Conservation (phyloP, 2,797 vertebrate species). For the Loris lydekkerianus region DNA sequence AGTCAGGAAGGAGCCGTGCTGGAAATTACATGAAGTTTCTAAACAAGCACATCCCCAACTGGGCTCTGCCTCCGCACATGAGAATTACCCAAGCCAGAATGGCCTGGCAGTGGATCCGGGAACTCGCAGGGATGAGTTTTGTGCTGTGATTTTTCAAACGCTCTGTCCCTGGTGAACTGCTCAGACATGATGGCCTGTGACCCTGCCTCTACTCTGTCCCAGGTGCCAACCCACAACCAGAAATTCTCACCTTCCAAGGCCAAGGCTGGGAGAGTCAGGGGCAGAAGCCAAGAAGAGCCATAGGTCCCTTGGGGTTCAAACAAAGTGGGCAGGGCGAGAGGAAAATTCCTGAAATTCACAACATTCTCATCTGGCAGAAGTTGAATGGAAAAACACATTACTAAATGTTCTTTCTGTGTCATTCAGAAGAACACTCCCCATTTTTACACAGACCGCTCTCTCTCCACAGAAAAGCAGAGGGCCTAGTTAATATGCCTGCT, state of each 20-base stretch:
- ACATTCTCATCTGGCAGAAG: conserved; percentile 85
- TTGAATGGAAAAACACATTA: conserved; percentile 78
- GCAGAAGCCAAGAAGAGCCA: conserved; percentile 53
- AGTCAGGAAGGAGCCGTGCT: conserved; percentile 22
- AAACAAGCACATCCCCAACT: conserved; percentile 32
- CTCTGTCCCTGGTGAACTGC: not conserved
- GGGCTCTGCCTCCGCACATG: conserved; percentile 12
- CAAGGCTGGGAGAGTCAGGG: conserved; percentile 10
- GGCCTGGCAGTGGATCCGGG: not conserved
- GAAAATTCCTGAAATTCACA: conserved; percentile 85
- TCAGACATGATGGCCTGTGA: not conserved
- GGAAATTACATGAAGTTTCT: conserved; percentile 51
- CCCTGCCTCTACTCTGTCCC: not conserved
- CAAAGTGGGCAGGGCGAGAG: conserved; percentile 34
- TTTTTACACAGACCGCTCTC: conserved; percentile 40
- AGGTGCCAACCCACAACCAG: not conserved
- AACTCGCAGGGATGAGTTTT: not conserved
- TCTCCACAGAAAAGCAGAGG: conserved; percentile 21
- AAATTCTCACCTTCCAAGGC: not conserved
- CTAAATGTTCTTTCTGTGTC: conserved; percentile 75
- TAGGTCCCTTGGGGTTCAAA: conserved; percentile 38
- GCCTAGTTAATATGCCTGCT: conserved; percentile 40
- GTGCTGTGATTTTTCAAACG: not conserved
- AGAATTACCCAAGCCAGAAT: not conserved
- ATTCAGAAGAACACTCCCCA: conserved; percentile 48